Conservation (phyloP, 1,140 invertebrate genomes). For the Ceratosolen fusciceps region DNA sequence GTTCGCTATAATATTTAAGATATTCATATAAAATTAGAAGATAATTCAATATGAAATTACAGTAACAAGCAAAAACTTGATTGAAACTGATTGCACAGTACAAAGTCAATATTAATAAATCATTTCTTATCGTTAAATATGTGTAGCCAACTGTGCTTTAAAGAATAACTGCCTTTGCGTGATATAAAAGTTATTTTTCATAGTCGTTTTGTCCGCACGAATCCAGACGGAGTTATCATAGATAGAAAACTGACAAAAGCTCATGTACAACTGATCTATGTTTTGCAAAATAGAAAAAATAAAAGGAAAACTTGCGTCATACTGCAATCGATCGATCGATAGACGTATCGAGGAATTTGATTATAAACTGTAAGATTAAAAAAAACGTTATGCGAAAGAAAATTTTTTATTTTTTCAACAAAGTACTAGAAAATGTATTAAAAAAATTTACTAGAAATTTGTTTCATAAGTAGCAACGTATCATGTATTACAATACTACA, state of each 20-base stretch:
- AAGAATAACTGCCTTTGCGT: not conserved
- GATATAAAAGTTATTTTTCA: slow-evolving; percentile 3
- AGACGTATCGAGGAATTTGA: slow-evolving; percentile 3
- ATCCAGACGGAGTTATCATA: slow-evolving; percentile 2
- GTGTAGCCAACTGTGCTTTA: not conserved
- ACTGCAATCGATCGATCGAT: not conserved
- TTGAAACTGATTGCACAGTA: not conserved
- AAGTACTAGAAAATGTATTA: not conserved
- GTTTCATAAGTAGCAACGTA: not conserved
- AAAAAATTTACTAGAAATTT: not conserved
- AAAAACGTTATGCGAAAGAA: not conserved
- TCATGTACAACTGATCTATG: not conserved
- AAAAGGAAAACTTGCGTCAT: not conserved
- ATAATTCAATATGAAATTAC: not conserved
- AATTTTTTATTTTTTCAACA: not conserved
- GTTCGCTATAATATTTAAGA: not conserved
- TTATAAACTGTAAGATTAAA: slow-evolving; percentile 8
- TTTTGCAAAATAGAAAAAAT: slow-evolving; percentile 14
- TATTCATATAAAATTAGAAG: not conserved
- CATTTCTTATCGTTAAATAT: slow-evolving; percentile 14
- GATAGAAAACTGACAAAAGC: slow-evolving; percentile 1
- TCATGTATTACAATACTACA: not conserved
- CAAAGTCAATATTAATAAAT: slow-evolving; percentile 14
- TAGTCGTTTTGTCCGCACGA: not conserved
- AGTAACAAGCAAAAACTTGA: slow-evolving; percentile 5